Evolutionary conservation across 2,888 invertebrate species (phyloP).

Genomic region (Apamea monoglypha): DNA sequence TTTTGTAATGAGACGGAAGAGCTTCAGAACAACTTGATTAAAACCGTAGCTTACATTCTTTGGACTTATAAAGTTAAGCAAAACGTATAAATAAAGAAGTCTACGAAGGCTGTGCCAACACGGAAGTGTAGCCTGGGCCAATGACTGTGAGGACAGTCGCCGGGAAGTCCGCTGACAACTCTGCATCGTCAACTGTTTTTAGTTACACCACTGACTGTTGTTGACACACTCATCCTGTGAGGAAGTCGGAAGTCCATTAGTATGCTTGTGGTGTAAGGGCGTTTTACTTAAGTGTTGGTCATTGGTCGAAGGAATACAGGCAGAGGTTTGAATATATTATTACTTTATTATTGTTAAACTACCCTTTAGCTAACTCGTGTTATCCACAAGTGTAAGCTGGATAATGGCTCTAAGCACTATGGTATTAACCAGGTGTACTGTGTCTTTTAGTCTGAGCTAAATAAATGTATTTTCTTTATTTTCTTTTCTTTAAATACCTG

Average conservation of each 20-base stretch:
- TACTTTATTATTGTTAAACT: no score
- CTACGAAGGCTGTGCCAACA: constrained; percentile 24
- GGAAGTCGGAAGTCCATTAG: constrained; percentile 49
- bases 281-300: constrained; percentile 14
- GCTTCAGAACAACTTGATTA: not conserved
- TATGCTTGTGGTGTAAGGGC: constrained; percentile 36
- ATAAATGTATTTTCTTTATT: no score
- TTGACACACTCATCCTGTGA: constrained; percentile 45
- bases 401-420: not conserved
- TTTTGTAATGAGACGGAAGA: not conserved
- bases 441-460: no score
- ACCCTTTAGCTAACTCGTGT: not conserved
- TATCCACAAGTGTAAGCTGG: not conserved
- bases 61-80: not conserved
- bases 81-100: constrained; percentile 20
- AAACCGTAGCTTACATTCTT: not conserved
- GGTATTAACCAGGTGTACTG: no score
- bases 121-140: constrained; percentile 45
- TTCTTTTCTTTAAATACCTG: not conserved
- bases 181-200: constrained; percentile 26
- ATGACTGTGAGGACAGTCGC: constrained; percentile 13
- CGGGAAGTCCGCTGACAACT: constrained; percentile 54
- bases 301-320: not conserved
- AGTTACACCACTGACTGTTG: constrained; percentile 5
- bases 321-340: not conserved